These are phyloP conservation scores for Melangyna quadrimaculata DNA, from an alignment of 2,888 invertebrate genomes.

Conservation along the genomic window DNA sequence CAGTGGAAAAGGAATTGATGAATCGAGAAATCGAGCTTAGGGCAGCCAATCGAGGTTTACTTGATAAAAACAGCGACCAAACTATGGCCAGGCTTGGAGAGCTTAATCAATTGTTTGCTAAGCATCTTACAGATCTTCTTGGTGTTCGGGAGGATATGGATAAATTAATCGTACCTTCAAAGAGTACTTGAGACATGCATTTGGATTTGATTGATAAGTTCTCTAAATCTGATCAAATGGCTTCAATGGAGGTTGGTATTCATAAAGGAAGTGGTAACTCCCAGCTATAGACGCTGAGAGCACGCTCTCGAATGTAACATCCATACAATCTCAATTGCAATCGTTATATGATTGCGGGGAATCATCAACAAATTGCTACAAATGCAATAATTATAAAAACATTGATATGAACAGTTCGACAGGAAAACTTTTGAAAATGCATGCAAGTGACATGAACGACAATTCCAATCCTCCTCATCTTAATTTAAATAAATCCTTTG, in stretches of 20 bases:
- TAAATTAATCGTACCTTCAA: slow-evolving; percentile 79
- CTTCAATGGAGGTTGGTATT: slow-evolving; percentile 72
- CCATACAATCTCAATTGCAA: slow-evolving; percentile 80
- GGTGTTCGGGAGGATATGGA: slow-evolving; percentile 81
- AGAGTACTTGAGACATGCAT: slow-evolving; percentile 81
- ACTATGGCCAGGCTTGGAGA: slow-evolving; percentile 82
- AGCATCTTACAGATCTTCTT: slow-evolving; percentile 79
- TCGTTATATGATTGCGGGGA: slow-evolving; percentile 78
- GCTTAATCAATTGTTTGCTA: slow-evolving; percentile 79
- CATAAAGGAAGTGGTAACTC: slow-evolving; percentile 73
- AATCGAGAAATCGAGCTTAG: slow-evolving; percentile 92
- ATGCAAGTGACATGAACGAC: slow-evolving; percentile 32
- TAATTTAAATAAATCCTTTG: slow-evolving; percentile 37
- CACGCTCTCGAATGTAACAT: slow-evolving; percentile 80
- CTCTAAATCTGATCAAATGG: slow-evolving; percentile 77
- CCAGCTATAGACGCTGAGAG: slow-evolving; percentile 77
- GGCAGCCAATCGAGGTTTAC: slow-evolving; percentile 80
- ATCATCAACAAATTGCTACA: slow-evolving; percentile 72
- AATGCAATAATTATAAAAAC: slow-evolving; percentile 68
- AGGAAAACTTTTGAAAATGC: slow-evolving; percentile 61
- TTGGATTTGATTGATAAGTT: slow-evolving; percentile 77
- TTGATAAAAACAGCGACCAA: slow-evolving; percentile 86
- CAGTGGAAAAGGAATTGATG: slow-evolving; percentile 91
- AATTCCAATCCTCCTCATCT: slow-evolving; percentile 41
- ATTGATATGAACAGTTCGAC: slow-evolving; percentile 60